Base-by-base conservation (phyloP, 2,113 vertebrate genomes). In the Callopanchax toddi region DNA sequence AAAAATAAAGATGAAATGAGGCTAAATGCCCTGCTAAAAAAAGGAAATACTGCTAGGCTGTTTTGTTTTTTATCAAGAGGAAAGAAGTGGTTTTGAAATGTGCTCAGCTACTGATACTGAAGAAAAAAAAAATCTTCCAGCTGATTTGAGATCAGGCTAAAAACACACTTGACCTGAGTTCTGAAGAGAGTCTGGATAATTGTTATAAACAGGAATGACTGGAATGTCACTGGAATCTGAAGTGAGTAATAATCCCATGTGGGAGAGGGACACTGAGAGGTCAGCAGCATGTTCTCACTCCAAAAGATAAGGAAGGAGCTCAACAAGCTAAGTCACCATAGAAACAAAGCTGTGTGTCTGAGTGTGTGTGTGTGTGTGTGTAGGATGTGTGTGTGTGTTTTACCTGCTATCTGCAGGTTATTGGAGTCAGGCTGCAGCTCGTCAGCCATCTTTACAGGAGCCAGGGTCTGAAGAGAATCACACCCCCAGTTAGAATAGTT, bases 401-500 rank as follows among this genome's bases (percentile, higher is more conserved):
- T 82, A 94, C 93, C 78, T 23, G 87, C 67, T 55, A 86, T 77
- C 67, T 89, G 89, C 43, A 92, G 87, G 44, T 78, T 79, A 60
- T 78, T 80, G 61, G 82, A 50, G 26, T 82, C 85, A 40, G 87
- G 84, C 64, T 91, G 90, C 50, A 83, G 60, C 60, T 85, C 18
- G 4, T 86, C 78, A 36, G 91, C 85, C 93, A 93, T 94, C 74
- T 83, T 89, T 76, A 76, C 81, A 60, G 74, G 78, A 74, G 87
- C 76, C 85, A 89, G 86, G 39, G 12, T 81, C 87, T 89, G 67
- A 49, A 32, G 57, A 66, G 45, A 48, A 56, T 55, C 46, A 64
- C 50, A 15, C 6, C 0, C 5, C 12, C 37, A 13, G 2, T 6
- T 16, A 52, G 21, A 44, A 57, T 6, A 16, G 12, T 42, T 39